Percentiles rank a stretch among this genome's conserved stretches.
phyloP scores from a whole-genome alignment of 2,113 vertebrate species.

The Vidua chalybeata region DNA sequence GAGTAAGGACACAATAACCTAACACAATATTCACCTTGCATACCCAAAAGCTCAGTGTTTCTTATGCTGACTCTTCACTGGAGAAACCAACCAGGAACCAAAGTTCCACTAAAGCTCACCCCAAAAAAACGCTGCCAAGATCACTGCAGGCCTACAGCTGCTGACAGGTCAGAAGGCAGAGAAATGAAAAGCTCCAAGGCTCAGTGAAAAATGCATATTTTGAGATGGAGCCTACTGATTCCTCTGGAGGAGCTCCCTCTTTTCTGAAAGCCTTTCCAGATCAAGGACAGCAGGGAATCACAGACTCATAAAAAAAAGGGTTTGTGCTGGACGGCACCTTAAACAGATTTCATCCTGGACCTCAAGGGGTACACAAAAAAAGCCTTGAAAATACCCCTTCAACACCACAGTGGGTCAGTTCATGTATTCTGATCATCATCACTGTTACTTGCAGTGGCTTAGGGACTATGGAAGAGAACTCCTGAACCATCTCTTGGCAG shows the following conservation, averaged over 20 bases:
- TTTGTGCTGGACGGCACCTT: neutral
- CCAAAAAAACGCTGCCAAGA: neutral
- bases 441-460: neutral
- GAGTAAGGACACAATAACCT: neutral
- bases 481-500: neutral
- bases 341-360: neutral
- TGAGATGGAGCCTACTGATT: neutral
- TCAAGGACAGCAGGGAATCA: neutral
- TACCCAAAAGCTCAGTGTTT: neutral
- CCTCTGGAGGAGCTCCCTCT: neutral
- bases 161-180: neutral
- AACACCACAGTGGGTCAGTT: neutral
- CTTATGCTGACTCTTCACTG: neutral
- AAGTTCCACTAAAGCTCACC: neutral
- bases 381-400: neutral
- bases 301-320: neutral
- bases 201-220: neutral
- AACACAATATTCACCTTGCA: neutral
- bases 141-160: neutral
- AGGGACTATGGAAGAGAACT: neutral
- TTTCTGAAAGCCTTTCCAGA: neutral
- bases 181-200: neutral
- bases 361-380: neutral
- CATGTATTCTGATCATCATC: neutral
- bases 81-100: neutral